Conservation (phyloP, 2,113 vertebrate species). For the Lutjanus erythropterus region DNA sequence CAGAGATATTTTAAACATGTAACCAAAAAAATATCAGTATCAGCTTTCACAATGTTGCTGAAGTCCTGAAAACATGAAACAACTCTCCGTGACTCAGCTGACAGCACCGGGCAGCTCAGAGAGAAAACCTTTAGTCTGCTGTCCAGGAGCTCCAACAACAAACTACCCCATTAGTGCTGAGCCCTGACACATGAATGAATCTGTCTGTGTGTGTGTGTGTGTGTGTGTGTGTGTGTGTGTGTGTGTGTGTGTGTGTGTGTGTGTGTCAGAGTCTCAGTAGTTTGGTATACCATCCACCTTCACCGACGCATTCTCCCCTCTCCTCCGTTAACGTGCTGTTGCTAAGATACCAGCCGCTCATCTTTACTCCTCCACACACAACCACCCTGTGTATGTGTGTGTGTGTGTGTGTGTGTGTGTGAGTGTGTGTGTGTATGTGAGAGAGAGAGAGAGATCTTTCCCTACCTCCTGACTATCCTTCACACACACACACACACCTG, state of each 20-base stretch:
- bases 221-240: constrained; percentile 33
- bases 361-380: constrained; percentile 68
- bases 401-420: constrained; percentile 8
- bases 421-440: constrained; percentile 30
- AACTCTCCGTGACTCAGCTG: background rate
- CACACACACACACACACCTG: constrained; percentile 15
- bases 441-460: constrained; percentile 20
- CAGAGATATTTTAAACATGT: background rate
- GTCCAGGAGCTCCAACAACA: background rate
- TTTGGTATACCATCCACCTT: constrained; percentile 60
- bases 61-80: constrained; percentile 19
- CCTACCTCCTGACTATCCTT: constrained; percentile 29
- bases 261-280: constrained; percentile 36
- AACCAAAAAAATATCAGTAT: background rate
- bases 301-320: constrained; percentile 60
- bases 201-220: constrained; percentile 24
- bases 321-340: constrained; percentile 75
- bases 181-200: constrained; percentile 9
- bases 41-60: background rate
- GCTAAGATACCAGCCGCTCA: constrained; percentile 77
- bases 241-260: constrained; percentile 29
- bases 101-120: constrained; percentile 9
- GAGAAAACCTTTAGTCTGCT: constrained; percentile 19
- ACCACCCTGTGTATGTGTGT: constrained; percentile 28
- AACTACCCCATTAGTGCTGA: constrained; percentile 34